These are phyloP conservation scores for Eupelmus urozonus DNA, from an alignment of 2,888 invertebrate genomes.

Conservation along the genomic window DNA sequence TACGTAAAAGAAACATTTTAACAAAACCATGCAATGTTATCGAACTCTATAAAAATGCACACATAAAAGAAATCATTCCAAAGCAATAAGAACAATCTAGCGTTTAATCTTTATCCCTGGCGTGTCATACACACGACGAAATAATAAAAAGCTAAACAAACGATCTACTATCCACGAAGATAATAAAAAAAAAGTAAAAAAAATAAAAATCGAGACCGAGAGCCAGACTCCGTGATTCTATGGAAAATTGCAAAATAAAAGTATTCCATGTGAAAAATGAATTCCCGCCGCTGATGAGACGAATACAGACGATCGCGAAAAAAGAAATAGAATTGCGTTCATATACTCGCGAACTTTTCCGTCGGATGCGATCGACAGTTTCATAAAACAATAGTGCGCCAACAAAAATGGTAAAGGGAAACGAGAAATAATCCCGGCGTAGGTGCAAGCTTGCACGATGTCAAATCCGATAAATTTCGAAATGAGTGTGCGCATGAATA, in stretches of 20 bases:
- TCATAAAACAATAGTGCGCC: not conserved
- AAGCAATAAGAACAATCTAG: too few species aligned
- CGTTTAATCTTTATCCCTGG: not conserved
- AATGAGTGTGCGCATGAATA: not conserved
- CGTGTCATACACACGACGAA: not conserved
- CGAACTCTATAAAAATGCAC: too few species aligned
- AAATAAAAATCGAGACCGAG: not conserved
- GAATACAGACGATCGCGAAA: constrained; percentile 1
- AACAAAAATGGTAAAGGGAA: constrained; percentile 20
- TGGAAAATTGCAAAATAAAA: not conserved
- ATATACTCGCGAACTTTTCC: constrained; percentile 3
- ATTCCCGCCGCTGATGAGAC: constrained; percentile 45
- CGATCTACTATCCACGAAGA: not conserved
- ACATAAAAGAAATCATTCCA: too few species aligned
- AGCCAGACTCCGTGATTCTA: not conserved
- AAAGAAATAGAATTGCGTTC: constrained; percentile 15
- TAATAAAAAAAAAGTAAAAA: not conserved
- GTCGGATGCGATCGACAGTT: constrained; percentile 48
- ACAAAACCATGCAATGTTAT: too few species aligned
- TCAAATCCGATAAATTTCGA: constrained; percentile 26
- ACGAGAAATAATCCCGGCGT: not conserved
- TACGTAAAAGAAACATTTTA: too few species aligned
- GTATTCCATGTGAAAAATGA: constrained; percentile 12
- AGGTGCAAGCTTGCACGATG: not conserved
- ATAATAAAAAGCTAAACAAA: not conserved